phyloP scores from a whole-genome alignment of 1,140 invertebrate species.

The Andricus grossulariae region DNA sequence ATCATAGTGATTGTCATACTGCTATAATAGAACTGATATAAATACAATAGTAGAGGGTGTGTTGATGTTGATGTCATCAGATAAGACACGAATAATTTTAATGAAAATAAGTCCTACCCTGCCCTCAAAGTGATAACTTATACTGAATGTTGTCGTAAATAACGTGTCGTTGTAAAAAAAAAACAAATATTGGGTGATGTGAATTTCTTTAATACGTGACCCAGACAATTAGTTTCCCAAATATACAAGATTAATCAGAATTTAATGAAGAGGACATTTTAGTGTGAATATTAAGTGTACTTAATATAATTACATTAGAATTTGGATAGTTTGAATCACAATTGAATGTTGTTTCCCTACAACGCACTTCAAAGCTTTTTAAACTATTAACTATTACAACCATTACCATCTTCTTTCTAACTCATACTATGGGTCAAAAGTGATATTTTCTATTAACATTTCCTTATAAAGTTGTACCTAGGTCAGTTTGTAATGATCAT shows the following conservation, averaged over 20 bases:
- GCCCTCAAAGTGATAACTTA: conserved; percentile 22
- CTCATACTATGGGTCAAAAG: too few relatives aligned
- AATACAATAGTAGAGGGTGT: background rate
- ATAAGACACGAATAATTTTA: conserved; percentile 24
- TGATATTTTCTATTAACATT: too few relatives aligned
- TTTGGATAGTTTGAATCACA: too few relatives aligned
- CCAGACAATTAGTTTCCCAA: background rate
- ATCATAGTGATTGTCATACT: background rate
- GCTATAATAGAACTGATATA: background rate
- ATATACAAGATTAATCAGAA: background rate
- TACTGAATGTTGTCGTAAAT: conserved; percentile 16
- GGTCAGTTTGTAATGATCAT: too few relatives aligned
- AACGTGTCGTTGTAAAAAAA: conserved; percentile 12
- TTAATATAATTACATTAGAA: background rate
- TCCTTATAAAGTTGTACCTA: too few relatives aligned
- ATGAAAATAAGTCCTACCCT: conserved; percentile 20
- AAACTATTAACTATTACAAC: too few relatives aligned
- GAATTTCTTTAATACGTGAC: background rate
- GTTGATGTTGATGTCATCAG: conserved; percentile 6
- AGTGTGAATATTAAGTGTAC: too few relatives aligned
- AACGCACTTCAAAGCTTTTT: too few relatives aligned
- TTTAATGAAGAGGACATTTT: too few relatives aligned
- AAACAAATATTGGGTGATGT: background rate
- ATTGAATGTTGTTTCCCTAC: too few relatives aligned
- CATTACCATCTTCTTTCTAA: too few relatives aligned